These are phyloP conservation scores for Hyppa rectilinea DNA, from an alignment of 2,888 invertebrate genomes.

Conservation along the genomic window DNA sequence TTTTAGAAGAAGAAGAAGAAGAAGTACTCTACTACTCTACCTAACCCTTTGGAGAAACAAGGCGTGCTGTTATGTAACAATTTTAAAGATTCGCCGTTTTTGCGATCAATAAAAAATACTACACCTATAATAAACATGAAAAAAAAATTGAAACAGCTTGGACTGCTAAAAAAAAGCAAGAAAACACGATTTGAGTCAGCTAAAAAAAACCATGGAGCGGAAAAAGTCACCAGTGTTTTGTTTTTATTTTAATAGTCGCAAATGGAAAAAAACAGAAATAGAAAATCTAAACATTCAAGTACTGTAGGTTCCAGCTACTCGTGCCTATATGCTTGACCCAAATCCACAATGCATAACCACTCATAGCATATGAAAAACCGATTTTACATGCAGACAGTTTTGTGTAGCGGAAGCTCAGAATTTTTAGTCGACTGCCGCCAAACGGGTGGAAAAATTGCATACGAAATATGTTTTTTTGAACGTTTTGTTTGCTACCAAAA, in stretches of 20 bases:
- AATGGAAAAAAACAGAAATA: conserved; percentile 4
- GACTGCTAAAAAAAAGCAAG: too few species aligned
- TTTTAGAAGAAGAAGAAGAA: too few species aligned
- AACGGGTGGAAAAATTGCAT: conserved; percentile 41
- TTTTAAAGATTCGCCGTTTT: not conserved
- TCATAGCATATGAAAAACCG: conserved; percentile 48
- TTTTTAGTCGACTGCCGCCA: conserved; percentile 35
- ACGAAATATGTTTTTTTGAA: conserved; percentile 24
- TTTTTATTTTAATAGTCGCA: conserved; percentile 1
- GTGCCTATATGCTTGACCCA: conserved; percentile 44
- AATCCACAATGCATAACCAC: conserved; percentile 43
- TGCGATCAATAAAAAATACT: not conserved
- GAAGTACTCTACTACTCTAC: too few species aligned
- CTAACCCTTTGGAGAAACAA: too few species aligned
- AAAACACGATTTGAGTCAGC: not conserved
- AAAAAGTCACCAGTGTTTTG: conserved; percentile 7
- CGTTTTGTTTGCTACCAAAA: conserved; percentile 40
- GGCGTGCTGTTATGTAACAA: too few species aligned
- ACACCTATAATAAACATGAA: too few species aligned
- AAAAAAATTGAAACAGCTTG: too few species aligned
- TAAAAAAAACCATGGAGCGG: not conserved
- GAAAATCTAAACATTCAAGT: conserved; percentile 3
- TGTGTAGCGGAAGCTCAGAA: conserved; percentile 24
- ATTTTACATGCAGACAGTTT: conserved; percentile 41
- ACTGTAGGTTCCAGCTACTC: not conserved